Evolutionary conservation across 2,113 vertebrate genomes (phyloP).

Genomic region (Eulemur rufifrons): DNA sequence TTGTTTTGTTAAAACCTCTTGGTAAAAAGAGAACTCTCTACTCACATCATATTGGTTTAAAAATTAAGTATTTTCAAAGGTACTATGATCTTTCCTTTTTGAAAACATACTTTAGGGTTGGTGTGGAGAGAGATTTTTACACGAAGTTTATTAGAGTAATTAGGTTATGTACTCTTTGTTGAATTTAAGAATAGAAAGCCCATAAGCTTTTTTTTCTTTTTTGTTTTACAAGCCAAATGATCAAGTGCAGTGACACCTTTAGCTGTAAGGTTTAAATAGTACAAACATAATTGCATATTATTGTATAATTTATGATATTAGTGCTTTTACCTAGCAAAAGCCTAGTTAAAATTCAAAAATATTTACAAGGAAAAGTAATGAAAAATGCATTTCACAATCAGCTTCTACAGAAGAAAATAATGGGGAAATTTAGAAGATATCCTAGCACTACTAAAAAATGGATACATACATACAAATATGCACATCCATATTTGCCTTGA

Average conservation of each 20-base stretch:
- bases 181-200: background rate
- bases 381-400: background rate
- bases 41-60: background rate
- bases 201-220: background rate
- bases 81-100: background rate
- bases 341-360: background rate
- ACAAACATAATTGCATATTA: background rate
- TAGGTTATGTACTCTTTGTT: background rate
- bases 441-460: background rate
- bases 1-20: background rate
- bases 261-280: background rate
- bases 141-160: background rate
- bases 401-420: background rate
- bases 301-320: background rate
- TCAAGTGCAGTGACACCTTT: background rate
- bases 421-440: background rate
- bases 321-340: background rate
- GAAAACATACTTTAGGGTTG: background rate
- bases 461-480: background rate
- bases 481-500: background rate
- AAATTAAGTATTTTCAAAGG: constrained; percentile 18
- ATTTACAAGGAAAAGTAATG: background rate
- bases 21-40: background rate
- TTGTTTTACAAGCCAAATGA: background rate
- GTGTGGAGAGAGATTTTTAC: background rate